phyloP scores from a whole-genome alignment of 1,140 invertebrate species.

The Brachionus koreanus region DNA sequence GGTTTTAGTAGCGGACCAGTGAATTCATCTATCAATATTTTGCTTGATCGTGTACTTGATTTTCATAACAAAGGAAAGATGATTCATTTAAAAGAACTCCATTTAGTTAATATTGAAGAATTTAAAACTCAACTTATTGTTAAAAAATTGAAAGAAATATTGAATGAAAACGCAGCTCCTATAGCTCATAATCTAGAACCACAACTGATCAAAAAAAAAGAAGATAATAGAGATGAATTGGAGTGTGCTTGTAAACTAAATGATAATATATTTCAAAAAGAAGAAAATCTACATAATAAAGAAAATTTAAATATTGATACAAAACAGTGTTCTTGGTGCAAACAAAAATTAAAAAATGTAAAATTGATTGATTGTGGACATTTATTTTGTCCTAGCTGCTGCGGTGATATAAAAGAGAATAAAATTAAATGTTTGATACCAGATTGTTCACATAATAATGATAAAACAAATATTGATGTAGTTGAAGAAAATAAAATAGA shows the following conservation, averaged over 20 bases:
- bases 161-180: neutral
- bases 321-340: neutral
- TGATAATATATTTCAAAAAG: neutral
- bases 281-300: neutral
- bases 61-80: neutral
- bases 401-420: neutral
- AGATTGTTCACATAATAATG: neutral
- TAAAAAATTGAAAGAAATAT: neutral
- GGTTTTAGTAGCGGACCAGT: neutral
- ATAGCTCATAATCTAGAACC: neutral
- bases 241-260: neutral
- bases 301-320: neutral
- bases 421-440: neutral
- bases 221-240: neutral
- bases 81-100: neutral
- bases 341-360: neutral
- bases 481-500: neutral
- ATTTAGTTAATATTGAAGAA: slow-evolving; percentile 9
- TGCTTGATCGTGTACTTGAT: neutral
- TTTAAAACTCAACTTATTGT: neutral
- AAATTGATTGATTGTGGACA: neutral
- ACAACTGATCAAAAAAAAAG: neutral
- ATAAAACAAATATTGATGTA: neutral
- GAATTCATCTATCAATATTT: neutral
- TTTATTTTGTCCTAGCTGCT: neutral